Evolutionary conservation across 2,113 vertebrate species (phyloP), one percentile per base, ranked within the genome.

Genomic region (Stegastes partitus): DNA sequence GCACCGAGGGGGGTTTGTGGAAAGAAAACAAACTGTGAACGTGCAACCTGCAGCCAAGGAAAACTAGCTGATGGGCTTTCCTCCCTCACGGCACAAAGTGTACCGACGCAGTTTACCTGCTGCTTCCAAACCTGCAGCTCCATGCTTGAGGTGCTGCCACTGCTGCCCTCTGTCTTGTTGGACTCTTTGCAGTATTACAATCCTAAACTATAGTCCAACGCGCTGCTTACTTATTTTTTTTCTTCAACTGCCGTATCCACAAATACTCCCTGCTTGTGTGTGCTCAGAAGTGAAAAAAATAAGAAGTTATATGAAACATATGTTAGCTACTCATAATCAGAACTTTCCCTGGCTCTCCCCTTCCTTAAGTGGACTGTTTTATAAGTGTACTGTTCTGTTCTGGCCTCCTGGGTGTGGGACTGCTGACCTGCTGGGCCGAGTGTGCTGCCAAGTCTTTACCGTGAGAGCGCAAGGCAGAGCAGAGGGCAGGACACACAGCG

Each of bases 361-460:
- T 45, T 56, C 44, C 34, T n/a, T 63, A 63, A 83, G 61, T 39
- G 66, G 65, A 67, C 77, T 62, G 84, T 87, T 86, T 91, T 74
- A 77, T 81, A 87, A 82, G 89, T 71, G 85, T 69, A 53, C 82
- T 82, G 75, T 79, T 79, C 44, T 77, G 56, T 63, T 87, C 72
- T 65, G 74, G 74, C 81, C 81, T 86, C 87, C 72, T 87, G 87
- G 85, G 77, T 74, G 87, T 85, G 84, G 82, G 78, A 73, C 73
- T 26, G 87, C 83, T 84, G 85, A 91, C 91, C 87, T 56, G 81
- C 89, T 68, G 87, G 76, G 69, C 82, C 0, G 51, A 77, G 26
- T 82, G 80, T 67, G 47, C 81, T 90, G 89, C 89, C 89, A 92
- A 91, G 89, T 82, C 61, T 72, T 68, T 53, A 55, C 66, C 44